These are phyloP conservation scores for Schlechtendalia chinensis DNA, from an alignment of 1,140 invertebrate genomes.

Conservation along the genomic window DNA sequence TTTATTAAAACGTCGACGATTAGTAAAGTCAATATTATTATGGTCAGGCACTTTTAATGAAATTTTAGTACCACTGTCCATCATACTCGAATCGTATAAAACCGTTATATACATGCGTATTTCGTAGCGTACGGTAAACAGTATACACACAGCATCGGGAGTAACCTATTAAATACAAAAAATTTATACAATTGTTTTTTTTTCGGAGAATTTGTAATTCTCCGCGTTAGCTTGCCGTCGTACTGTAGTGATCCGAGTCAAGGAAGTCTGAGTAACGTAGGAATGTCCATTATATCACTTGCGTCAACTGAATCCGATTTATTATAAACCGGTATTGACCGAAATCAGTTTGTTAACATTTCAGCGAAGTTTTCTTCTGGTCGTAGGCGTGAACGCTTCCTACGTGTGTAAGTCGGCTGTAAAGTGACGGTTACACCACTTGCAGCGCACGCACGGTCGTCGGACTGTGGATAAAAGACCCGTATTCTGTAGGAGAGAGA, in stretches of 20 bases:
- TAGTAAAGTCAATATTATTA: background rate
- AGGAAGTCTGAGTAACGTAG: constrained; percentile 3
- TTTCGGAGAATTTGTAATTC: background rate
- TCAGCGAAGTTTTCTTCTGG: background rate
- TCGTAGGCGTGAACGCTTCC: constrained; percentile 27
- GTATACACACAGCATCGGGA: too few relatives aligned
- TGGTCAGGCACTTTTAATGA: background rate
- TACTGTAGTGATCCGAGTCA: background rate
- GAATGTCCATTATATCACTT: constrained; percentile 28
- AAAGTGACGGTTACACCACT: constrained; percentile 18
- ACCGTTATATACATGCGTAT: too few relatives aligned
- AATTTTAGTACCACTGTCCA: background rate
- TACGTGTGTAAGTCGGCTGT: background rate
- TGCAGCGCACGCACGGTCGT: constrained; percentile 12
- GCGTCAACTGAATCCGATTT: constrained; percentile 3
- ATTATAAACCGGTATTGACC: constrained; percentile 40
- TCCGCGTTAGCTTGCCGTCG: background rate
- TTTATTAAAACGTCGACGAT: too few relatives aligned
- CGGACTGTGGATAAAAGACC: constrained; percentile 19
- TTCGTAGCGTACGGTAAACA: too few relatives aligned
- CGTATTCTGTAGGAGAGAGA: background rate
- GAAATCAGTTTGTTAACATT: constrained; percentile 20
- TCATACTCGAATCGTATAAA: background rate
- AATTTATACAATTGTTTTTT: background rate
- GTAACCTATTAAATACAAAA: too few relatives aligned